Percentiles rank a stretch among this genome's conserved stretches.
Conservation (phyloP, 2,888 invertebrate species). For the Diplazon laetatorius region DNA sequence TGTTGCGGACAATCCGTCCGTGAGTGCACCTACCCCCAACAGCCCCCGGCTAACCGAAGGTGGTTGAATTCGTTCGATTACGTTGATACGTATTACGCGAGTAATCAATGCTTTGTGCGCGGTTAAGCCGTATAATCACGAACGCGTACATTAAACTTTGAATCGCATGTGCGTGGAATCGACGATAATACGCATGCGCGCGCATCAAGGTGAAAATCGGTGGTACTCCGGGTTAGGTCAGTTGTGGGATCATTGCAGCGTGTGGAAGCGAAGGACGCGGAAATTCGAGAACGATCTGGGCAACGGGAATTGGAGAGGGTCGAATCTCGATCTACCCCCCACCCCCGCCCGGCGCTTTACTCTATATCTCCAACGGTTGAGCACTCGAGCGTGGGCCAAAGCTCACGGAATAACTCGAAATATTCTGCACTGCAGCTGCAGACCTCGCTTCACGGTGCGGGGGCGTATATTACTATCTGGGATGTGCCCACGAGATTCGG, state of each 20-base stretch:
- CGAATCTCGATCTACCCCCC: constrained; percentile 50
- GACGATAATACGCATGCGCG: constrained; percentile 32
- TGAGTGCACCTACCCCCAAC: neutral
- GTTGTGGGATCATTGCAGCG: neutral
- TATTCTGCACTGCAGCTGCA: constrained; percentile 32
- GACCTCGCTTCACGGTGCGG: neutral
- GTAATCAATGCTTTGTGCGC: constrained; percentile 3
- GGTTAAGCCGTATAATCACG: constrained; percentile 4
- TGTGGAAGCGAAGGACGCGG: constrained; percentile 27
- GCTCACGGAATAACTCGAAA: constrained; percentile 43
- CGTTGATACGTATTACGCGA: neutral
- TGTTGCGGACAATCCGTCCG: neutral
- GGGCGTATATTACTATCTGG: neutral
- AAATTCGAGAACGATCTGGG: constrained; percentile 21
- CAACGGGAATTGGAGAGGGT: constrained; percentile 20
- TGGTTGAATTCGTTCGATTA: neutral
- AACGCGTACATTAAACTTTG: constrained; percentile 7
- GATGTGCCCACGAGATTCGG: neutral
- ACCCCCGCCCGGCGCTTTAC: constrained; percentile 23
- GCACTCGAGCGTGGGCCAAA: constrained; percentile 23
- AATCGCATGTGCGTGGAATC: constrained; percentile 2
- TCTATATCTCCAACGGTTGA: constrained; percentile 29
- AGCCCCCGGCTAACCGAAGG: no score
- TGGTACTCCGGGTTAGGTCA: neutral
- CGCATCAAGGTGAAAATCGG: neutral